Evolutionary conservation across 1,140 invertebrate species (phyloP).

Genomic region (Copidosoma floridanum): DNA sequence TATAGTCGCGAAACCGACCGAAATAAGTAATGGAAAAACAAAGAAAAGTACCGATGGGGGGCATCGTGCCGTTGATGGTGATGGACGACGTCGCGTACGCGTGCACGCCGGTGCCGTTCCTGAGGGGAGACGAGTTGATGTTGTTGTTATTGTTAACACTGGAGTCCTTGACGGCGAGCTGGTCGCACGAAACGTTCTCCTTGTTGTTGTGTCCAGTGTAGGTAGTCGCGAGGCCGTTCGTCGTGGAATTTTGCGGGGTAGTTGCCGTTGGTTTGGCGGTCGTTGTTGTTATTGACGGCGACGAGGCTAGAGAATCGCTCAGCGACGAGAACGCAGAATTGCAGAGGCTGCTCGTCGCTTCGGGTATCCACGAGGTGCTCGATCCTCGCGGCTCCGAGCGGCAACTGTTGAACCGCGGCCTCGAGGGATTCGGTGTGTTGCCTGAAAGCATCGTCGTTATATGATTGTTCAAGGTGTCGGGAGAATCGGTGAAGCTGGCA

Average conservation of each 20-base stretch:
- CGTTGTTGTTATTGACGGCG: conserved; percentile 26
- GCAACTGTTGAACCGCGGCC: conserved; percentile 58
- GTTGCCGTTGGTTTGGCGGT: conserved; percentile 26
- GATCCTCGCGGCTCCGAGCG: conserved; percentile 50
- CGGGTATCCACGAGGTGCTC: conserved; percentile 41
- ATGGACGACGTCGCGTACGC: conserved; percentile 19
- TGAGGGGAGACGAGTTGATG: conserved; percentile 37
- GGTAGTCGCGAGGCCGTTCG: conserved; percentile 35
- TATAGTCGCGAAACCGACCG: neutral
- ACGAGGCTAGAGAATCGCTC: conserved; percentile 27
- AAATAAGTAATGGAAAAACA: too few species aligned
- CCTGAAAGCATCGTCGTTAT: too few species aligned
- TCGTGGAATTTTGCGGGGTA: conserved; percentile 21
- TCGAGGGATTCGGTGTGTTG: conserved; percentile 52
- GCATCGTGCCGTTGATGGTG: conserved; percentile 29
- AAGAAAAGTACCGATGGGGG: too few species aligned
- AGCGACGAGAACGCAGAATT: conserved; percentile 35
- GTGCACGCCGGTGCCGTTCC: conserved; percentile 29
- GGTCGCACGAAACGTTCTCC: conserved; percentile 24
- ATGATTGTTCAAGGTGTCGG: too few species aligned
- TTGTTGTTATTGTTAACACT: too few species aligned
- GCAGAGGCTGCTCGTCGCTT: conserved; percentile 36
- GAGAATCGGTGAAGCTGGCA: neutral
- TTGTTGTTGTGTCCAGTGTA: conserved; percentile 26
- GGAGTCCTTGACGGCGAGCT: too few species aligned